phyloP scores from a whole-genome alignment of 2,113 vertebrate species.

The Rhea pennata region DNA sequence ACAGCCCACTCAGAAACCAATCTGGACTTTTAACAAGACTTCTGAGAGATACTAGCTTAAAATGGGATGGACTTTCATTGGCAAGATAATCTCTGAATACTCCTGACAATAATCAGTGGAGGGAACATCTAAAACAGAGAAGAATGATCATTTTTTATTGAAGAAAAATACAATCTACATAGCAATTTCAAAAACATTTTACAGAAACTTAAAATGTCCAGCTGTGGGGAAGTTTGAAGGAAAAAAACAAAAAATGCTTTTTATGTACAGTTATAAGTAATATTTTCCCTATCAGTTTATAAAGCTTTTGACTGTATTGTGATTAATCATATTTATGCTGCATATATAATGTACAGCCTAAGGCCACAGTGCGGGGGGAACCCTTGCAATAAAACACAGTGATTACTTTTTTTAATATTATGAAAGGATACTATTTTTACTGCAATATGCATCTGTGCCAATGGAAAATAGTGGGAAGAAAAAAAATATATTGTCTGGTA shows the following conservation, averaged over 20 bases:
- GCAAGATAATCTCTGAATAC: not conserved
- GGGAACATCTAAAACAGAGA: not conserved
- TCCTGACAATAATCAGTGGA: not conserved
- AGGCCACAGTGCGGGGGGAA: not conserved
- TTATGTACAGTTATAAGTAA: not conserved
- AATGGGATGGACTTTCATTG: not conserved
- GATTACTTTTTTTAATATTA: constrained; percentile 34
- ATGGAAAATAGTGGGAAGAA: constrained; percentile 50
- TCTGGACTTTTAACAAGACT: constrained; percentile 17
- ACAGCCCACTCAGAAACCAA: not conserved
- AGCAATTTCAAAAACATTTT: constrained; percentile 35
- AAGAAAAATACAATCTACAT: not conserved
- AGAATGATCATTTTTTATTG: not conserved
- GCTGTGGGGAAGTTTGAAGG: constrained; percentile 4
- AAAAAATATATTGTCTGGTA: constrained; percentile 61
- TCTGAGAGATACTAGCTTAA: not conserved
- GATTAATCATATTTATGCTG: constrained; percentile 19
- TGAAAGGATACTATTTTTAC: constrained; percentile 50
- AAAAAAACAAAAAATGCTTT: not conserved
- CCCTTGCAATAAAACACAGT: not conserved
- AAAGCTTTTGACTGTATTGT: not conserved
- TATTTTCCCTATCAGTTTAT: not conserved
- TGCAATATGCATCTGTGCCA: constrained; percentile 54
- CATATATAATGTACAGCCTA: not conserved
- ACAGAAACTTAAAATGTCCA: constrained; percentile 2